A percentile compares a stretch with the other conserved stretches of the same genome.
phyloP scores from a whole-genome alignment of 2,113 vertebrate species.

The Grammomys dolichurus region DNA sequence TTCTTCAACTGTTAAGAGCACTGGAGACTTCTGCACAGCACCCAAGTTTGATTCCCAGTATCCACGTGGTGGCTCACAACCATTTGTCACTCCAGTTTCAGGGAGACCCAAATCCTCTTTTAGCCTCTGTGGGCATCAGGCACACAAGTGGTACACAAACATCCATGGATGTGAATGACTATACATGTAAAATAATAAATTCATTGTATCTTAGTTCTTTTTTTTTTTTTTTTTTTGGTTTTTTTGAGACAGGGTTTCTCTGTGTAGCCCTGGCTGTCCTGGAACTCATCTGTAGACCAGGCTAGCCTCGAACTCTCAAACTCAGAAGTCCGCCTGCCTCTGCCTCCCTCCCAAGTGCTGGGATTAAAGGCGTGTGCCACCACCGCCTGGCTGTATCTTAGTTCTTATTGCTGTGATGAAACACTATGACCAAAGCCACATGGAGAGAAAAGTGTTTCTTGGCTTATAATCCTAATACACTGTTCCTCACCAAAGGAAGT shows the following conservation, averaged over 20 bases:
- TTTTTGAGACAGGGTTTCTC: no score
- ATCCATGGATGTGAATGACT: not conserved
- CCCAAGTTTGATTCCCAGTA: not conserved
- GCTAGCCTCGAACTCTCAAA: no score
- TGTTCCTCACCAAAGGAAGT: no score
- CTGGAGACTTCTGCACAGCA: not conserved
- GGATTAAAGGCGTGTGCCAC: no score
- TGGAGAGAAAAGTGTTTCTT: not conserved
- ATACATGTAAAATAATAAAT: not conserved
- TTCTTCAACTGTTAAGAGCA: not conserved
- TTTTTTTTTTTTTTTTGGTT: no score
- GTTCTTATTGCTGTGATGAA: not conserved
- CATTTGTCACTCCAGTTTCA: not conserved
- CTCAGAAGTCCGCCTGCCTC: no score
- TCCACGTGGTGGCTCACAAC: not conserved
- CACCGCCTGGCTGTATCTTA: not conserved
- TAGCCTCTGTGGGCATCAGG: not conserved
- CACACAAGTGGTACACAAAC: not conserved
- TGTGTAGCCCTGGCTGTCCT: no score
- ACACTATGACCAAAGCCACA: not conserved
- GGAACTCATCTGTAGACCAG: no score
- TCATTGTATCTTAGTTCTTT: not conserved
- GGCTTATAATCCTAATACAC: not conserved
- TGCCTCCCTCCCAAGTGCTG: no score
- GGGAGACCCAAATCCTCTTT: not conserved